These are phyloP conservation scores for Melinaea menophilus DNA, from an alignment of 2,888 invertebrate species.

Conservation along the genomic window DNA sequence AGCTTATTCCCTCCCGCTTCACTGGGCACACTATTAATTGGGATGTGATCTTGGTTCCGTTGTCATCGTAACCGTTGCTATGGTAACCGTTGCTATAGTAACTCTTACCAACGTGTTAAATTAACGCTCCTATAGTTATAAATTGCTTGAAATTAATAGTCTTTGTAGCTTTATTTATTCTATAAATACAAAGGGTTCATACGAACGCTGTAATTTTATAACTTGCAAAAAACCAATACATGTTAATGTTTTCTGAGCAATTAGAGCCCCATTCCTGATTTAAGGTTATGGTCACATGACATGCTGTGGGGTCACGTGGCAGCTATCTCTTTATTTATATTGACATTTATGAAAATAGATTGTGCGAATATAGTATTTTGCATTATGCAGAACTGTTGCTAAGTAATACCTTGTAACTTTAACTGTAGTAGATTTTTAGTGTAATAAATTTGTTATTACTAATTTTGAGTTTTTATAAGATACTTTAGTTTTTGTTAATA, in stretches of 20 bases:
- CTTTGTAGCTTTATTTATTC: not conserved
- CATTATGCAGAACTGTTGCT: not conserved
- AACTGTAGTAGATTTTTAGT: not conserved
- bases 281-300: conserved; percentile 64
- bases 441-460: not conserved
- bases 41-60: no score
- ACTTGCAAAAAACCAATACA: conserved; percentile 40
- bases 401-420: not conserved
- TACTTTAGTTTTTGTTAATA: no score
- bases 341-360: conserved; percentile 57
- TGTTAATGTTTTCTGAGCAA: conserved; percentile 73
- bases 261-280: conserved; percentile 73
- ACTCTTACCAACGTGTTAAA: no score
- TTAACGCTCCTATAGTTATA: no score
- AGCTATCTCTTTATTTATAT: conserved; percentile 69
- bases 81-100: no score
- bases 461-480: no score
- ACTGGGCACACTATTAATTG: no score
- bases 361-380: conserved; percentile 48
- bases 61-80: no score
- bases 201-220: conserved; percentile 19
- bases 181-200: not conserved
- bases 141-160: no score
- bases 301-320: conserved; percentile 69
- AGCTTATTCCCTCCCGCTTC: no score